A percentile compares a stretch with the other conserved stretches of the same genome.
phyloP scores from a whole-genome alignment of 2,888 invertebrate genomes.

The Aspidapion aeneum region DNA sequence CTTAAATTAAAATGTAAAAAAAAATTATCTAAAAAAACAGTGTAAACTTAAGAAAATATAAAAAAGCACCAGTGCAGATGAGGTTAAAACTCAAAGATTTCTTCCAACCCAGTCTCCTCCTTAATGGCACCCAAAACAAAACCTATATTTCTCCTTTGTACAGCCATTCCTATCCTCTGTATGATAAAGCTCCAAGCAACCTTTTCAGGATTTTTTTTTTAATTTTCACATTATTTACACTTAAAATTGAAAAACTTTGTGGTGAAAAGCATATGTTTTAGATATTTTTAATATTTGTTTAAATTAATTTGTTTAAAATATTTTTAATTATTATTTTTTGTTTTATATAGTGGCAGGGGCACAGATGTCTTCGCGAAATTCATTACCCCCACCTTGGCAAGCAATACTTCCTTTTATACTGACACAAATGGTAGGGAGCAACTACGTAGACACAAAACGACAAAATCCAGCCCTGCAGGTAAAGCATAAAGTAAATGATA shows the following conservation, averaged over 20 bases:
- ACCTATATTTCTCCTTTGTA: background rate
- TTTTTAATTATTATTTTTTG: background rate
- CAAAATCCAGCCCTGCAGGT: conserved; percentile 54
- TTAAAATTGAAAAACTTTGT: background rate
- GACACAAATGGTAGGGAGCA: conserved; percentile 78
- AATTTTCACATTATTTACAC: background rate
- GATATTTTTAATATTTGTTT: background rate
- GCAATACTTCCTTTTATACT: conserved; percentile 57
- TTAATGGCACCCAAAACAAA: background rate
- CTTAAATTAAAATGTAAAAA: no score
- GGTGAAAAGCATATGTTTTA: background rate
- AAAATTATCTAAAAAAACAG: no score
- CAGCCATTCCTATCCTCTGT: background rate
- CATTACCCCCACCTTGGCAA: conserved; percentile 12
- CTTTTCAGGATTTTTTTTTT: background rate
- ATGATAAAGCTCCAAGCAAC: background rate
- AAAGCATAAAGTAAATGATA: no score
- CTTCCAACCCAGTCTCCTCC: background rate
- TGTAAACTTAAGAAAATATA: no score
- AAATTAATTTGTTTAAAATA: background rate
- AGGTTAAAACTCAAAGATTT: background rate
- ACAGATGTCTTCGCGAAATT: conserved; percentile 24
- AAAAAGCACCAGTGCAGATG: no score
- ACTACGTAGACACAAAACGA: conserved; percentile 51
- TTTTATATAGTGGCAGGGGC: conserved; percentile 10